Percentiles rank a stretch among this genome's conserved stretches.
These are phyloP conservation scores for Micrastur ruficollis DNA, from an alignment of 2,797 vertebrate species.

Conservation along the genomic window DNA sequence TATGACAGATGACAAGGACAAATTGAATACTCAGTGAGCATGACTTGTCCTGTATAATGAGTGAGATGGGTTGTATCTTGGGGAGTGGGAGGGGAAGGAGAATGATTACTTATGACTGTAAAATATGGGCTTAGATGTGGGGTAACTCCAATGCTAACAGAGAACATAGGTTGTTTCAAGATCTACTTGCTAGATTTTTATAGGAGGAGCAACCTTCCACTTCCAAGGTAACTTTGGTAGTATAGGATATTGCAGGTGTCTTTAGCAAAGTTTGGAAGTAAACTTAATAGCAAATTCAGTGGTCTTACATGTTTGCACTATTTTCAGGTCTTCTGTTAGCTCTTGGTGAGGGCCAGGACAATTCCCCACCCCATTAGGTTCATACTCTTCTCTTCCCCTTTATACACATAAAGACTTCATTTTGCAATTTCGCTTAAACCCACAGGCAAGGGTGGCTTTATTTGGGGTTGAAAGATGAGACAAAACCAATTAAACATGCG, in stretches of 20 bases:
- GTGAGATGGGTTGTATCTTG: neutral
- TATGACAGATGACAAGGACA: neutral
- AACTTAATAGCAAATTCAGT: neutral
- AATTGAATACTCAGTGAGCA: fast-evolving
- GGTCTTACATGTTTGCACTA: neutral
- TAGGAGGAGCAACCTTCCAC: neutral
- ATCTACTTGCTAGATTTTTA: neutral
- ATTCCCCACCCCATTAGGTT: neutral
- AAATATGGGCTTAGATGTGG: neutral
- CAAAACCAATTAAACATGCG: neutral
- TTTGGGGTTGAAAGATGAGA: neutral
- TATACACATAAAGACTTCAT: neutral
- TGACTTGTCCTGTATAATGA: neutral
- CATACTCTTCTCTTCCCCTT: neutral
- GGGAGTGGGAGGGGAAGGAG: neutral
- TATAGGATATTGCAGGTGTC: neutral
- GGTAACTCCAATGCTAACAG: neutral
- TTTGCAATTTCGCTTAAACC: neutral
- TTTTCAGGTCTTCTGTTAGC: neutral
- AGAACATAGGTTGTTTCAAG: neutral
- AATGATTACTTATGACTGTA: neutral
- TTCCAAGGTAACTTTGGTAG: neutral
- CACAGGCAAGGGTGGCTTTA: neutral
- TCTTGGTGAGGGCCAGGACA: neutral
- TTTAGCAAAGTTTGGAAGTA: neutral